Evolutionary conservation across 2,888 invertebrate genomes (phyloP).

Genomic region (Melangyna quadrimaculata): DNA sequence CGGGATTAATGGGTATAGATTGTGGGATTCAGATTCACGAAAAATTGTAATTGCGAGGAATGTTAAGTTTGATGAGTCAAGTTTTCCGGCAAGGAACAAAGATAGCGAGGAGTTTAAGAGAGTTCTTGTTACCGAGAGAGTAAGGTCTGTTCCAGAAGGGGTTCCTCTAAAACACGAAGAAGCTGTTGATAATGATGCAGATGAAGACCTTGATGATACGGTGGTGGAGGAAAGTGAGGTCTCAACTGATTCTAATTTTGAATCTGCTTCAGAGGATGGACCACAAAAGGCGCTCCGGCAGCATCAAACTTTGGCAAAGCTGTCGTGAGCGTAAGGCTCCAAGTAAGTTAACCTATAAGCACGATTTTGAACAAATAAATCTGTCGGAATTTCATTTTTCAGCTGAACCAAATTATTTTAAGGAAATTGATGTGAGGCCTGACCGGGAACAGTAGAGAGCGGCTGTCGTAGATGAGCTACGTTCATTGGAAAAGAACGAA

Average conservation of each 20-base stretch:
- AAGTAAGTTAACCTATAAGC: conserved; percentile 25
- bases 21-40: no score
- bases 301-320: not conserved
- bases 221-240: no score
- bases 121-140: no score
- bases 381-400: conserved; percentile 34
- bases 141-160: no score
- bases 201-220: no score
- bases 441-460: conserved; percentile 6
- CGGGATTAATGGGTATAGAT: no score
- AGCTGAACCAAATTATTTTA: conserved; percentile 10
- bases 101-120: no score
- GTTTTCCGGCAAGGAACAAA: no score
- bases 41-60: no score
- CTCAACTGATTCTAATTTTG: not conserved
- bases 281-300: not conserved
- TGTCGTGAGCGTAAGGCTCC: conserved; percentile 23
- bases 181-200: no score
- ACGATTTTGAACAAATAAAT: conserved; percentile 29
- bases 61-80: no score
- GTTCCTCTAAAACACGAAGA: no score
- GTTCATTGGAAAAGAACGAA: not conserved
- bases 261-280: conserved; percentile 10
- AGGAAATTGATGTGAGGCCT: not conserved
- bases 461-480: conserved; percentile 7